Conservation (phyloP, 2,797 vertebrate species). For the Notamacropus eugenii region DNA sequence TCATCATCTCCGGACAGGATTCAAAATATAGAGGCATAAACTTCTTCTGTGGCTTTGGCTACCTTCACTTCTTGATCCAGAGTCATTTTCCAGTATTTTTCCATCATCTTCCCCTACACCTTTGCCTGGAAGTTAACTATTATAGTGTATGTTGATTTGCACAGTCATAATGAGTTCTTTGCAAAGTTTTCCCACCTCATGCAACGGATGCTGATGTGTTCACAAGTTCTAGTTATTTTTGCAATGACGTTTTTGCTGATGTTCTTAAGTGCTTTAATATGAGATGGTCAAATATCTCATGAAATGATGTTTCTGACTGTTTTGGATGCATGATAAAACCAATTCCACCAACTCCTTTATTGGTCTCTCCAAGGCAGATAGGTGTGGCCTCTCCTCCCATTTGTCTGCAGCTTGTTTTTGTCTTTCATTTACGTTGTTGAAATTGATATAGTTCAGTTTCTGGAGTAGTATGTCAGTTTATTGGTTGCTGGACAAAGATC, state of each 20-base stretch:
- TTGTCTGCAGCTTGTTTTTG: no score
- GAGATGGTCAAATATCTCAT: neutral
- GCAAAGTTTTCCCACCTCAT: neutral
- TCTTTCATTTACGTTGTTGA: no score
- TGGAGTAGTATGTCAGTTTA: no score
- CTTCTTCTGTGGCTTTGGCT: neutral
- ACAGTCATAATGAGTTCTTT: neutral
- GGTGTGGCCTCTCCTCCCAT: neutral
- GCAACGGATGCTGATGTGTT: neutral
- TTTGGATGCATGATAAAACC: neutral
- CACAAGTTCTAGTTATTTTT: neutral
- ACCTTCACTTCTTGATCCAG: neutral
- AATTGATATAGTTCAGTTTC: no score
- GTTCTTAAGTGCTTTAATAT: neutral
- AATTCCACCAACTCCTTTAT: neutral
- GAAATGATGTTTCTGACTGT: neutral
- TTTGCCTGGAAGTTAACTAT: neutral
- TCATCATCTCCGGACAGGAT: neutral
- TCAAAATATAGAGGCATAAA: neutral
- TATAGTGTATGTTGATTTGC: neutral
- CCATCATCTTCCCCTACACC: neutral
- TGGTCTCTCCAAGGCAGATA: neutral
- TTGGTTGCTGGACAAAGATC: no score
- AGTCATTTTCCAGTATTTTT: neutral
- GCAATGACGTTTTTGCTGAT: neutral